Conservation (phyloP, 2,113 vertebrate genomes). For the Grantiella picta region DNA sequence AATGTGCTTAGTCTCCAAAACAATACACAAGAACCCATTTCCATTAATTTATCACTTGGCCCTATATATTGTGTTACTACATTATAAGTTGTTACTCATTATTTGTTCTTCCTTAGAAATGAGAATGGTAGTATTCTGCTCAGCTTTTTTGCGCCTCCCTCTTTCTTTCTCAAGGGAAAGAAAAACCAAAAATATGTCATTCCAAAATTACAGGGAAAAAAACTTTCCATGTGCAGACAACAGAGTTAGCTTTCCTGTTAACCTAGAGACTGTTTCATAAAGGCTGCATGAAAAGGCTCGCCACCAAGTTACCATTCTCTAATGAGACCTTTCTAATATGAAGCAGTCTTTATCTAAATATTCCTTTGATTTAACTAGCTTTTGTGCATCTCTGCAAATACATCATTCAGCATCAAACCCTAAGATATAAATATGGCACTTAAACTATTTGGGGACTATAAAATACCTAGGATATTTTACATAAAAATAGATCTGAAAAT, state of each 20-base stretch:
- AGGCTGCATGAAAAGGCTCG: background rate
- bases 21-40: conserved; percentile 44
- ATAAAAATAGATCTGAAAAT: background rate
- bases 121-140: background rate
- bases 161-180: background rate
- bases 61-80: conserved; percentile 34
- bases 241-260: background rate
- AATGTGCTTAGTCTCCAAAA: conserved; percentile 71
- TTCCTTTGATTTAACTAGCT: background rate
- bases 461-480: background rate
- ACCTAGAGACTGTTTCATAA: background rate
- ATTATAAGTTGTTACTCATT: conserved; percentile 29
- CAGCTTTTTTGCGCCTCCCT: background rate
- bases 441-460: background rate
- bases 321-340: background rate
- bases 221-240: background rate
- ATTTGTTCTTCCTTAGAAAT: conserved; percentile 1
- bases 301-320: background rate
- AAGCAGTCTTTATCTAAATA: background rate
- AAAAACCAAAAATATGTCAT: background rate
- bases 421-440: background rate
- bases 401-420: background rate
- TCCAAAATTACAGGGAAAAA: background rate
- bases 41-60: conserved; percentile 70
- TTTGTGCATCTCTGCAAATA: background rate